Conservation (phyloP, 2,113 vertebrate genomes). For the Melanostigma gelatinosum region DNA sequence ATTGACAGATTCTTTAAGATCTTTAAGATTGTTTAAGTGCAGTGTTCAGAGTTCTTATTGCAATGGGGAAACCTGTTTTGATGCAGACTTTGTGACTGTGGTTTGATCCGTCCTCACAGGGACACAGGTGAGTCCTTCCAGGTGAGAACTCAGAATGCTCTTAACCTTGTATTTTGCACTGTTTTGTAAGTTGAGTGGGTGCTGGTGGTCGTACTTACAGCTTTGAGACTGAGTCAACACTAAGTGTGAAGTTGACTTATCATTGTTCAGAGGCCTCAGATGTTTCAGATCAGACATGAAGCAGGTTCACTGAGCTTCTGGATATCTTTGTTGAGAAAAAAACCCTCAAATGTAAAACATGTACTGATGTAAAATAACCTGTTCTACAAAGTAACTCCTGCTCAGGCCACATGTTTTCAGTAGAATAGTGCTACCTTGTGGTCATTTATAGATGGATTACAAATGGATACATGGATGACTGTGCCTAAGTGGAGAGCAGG, state of each 20-base stretch:
- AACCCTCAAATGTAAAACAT: background rate
- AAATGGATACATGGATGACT: background rate
- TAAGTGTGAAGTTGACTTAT: background rate
- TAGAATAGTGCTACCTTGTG: conserved; percentile 36
- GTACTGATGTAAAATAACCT: background rate
- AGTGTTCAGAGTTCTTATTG: background rate
- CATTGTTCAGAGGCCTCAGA: background rate
- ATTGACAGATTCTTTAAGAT: background rate
- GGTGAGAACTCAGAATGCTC: background rate
- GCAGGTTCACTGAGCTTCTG: background rate
- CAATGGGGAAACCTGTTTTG: background rate
- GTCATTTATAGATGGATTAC: background rate
- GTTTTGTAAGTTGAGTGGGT: background rate
- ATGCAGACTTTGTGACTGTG: background rate
- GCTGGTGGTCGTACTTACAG: background rate
- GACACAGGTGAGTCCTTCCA: background rate
- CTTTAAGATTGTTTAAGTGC: too few species aligned
- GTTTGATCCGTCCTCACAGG: conserved; percentile 20
- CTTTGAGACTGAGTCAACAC: background rate
- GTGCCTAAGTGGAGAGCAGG: too few species aligned
- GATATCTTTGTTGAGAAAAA: background rate
- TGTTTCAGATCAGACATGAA: background rate
- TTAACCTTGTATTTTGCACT: background rate
- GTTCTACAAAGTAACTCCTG: background rate
- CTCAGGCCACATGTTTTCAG: background rate